Evolutionary conservation across 2,113 vertebrate genomes (phyloP).

Genomic region (Heterotilapia buettikoferi): DNA sequence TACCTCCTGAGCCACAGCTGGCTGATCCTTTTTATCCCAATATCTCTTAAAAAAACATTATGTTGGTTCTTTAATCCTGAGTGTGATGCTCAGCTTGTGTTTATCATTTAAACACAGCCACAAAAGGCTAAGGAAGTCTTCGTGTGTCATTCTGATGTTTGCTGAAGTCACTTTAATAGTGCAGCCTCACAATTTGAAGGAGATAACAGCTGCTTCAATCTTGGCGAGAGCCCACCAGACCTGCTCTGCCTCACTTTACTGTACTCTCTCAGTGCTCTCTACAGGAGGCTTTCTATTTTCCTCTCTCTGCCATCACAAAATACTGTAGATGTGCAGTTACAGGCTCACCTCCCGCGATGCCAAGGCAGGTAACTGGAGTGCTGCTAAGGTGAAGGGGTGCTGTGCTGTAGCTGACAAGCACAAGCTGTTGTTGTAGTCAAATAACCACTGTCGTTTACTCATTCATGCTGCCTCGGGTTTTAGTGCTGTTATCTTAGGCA

Average conservation of each 20-base stretch:
- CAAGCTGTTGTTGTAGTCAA: not conserved
- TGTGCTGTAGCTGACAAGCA: not conserved
- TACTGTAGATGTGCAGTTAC: not conserved
- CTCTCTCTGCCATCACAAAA: not conserved
- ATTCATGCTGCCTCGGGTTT: not conserved
- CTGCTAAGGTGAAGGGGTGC: not conserved
- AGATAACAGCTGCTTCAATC: constrained; percentile 13
- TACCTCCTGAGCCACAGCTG: not conserved
- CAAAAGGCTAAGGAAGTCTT: not conserved
- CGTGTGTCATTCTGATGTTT: not conserved
- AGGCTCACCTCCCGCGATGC: constrained; percentile 18
- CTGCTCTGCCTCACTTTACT: not conserved
- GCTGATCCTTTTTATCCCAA: not conserved
- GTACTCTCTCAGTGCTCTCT: not conserved
- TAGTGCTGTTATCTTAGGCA: not conserved
- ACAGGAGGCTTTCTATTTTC: not conserved
- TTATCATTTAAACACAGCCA: not conserved
- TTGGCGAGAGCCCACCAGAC: not conserved
- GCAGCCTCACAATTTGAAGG: not conserved
- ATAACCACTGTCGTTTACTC: not conserved
- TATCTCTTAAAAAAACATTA: not conserved
- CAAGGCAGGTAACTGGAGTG: not conserved
- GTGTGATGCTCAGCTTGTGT: not conserved
- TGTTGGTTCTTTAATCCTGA: not conserved
- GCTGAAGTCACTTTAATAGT: not conserved